Percentiles rank a stretch among this genome's conserved stretches.
phyloP scores from a whole-genome alignment of 2,888 invertebrate genomes.

The Omphaloscelis lunosa region DNA sequence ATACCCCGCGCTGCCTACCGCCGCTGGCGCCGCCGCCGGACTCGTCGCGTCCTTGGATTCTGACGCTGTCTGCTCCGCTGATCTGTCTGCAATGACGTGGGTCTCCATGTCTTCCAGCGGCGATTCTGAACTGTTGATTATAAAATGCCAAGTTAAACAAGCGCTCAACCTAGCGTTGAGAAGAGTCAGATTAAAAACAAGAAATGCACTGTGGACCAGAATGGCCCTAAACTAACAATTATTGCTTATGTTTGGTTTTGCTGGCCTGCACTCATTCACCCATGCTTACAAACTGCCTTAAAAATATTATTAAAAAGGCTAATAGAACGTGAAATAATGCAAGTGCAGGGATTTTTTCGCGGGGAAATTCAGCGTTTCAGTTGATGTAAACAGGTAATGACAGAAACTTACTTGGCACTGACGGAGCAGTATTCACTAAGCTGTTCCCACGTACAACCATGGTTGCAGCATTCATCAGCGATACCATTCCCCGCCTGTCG shows the following conservation, averaged over 20 bases:
- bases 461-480: conserved; percentile 86
- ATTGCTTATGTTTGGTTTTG: neutral
- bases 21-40: conserved; percentile 50
- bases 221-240: neutral
- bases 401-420: conserved; percentile 80
- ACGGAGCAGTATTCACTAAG: conserved; percentile 87
- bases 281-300: neutral
- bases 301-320: neutral
- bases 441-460: conserved; percentile 85
- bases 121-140: conserved; percentile 80
- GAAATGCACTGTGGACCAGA: neutral
- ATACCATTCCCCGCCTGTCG: conserved; percentile 81
- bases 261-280: neutral
- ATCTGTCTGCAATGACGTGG: conserved; percentile 87
- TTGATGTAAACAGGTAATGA: neutral
- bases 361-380: neutral
- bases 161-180: neutral
- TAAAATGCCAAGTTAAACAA: conserved; percentile 19
- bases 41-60: conserved; percentile 67
- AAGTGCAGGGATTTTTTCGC: no score
- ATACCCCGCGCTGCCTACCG: conserved; percentile 71
- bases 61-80: conserved; percentile 78
- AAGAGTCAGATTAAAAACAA: conserved; percentile 4
- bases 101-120: conserved; percentile 83
- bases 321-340: neutral